Evolutionary conservation across 2,888 invertebrate species (phyloP), one percentile per base, ranked within the genome.

Genomic region (Diarsia rubi): DNA sequence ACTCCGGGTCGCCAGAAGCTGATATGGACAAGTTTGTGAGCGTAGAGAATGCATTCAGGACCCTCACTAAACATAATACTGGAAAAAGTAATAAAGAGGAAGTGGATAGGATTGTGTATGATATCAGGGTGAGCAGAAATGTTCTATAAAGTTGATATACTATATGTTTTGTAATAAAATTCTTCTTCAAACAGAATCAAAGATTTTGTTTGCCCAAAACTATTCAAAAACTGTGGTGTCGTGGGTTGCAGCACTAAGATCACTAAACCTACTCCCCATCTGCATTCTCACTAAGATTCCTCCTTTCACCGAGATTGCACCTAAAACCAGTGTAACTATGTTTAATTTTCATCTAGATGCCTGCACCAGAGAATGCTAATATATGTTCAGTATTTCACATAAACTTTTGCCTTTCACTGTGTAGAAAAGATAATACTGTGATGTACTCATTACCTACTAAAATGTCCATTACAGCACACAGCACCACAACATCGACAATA

Each of bases 401-500:
- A 19, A 57, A 57, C 8, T 27, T 3, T 57, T 27, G 3, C 16
- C 27, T 8, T 27, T 19, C 57, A 57, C 27, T 57, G 27, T 14
- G 27, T 16, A 16, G 8, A 27, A 27, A 27, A 57, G 16, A 57
- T 24, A 54, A 6, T 49, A 47, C 19, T 19, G 45, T 6, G 4
- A 37, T 2, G 37, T 37, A 37, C 37, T 5, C 19, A 11, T 1
- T 37, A 37, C 9, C 27, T 59, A 27, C 11, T 19, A 59, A 59
- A 59, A 24, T 62, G 14, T 42, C 8, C 42, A n/a, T 86, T 90
- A 66, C 94, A 98, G 97, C 98, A 99, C 89, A 98, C 98, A 73
- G 98, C 98, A 21, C 99, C 99, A 0, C 99, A 99, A 92, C 99
- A 99, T 92, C 97, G 98, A 37, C 98, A 98, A 87, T 99, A 98